Evolutionary conservation across 2,113 vertebrate genomes (phyloP).

Genomic region (Nycticryphes semicollaris): DNA sequence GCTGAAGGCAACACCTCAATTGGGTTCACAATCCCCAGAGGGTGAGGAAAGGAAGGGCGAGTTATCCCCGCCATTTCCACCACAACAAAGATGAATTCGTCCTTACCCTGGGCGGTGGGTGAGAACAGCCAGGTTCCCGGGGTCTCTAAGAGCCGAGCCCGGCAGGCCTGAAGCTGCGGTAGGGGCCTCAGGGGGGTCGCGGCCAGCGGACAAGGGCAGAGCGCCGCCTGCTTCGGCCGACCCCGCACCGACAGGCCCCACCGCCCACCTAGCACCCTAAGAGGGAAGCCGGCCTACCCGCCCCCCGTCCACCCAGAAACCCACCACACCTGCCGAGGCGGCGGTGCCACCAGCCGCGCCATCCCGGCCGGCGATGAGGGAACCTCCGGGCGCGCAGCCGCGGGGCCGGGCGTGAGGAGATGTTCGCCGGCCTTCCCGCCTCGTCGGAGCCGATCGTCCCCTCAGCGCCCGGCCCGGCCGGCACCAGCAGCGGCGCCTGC

Average conservation of each 20-base stretch:
- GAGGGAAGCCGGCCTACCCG: background rate
- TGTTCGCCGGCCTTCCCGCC: background rate
- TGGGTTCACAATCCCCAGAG: fast-evolving
- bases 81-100: fast-evolving
- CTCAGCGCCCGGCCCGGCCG: background rate
- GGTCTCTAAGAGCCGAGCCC: too few species aligned
- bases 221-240: fast-evolving
- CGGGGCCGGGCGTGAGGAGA: background rate
- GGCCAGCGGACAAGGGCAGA: background rate
- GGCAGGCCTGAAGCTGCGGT: too few species aligned
- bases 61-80: background rate
- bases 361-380: too few species aligned
- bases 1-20: background rate
- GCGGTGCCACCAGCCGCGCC: background rate
- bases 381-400: background rate
- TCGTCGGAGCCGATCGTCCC: background rate
- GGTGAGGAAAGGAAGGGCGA: fast-evolving
- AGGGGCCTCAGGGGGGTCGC: background rate
- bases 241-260: too few species aligned
- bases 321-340: background rate
- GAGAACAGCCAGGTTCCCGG: background rate
- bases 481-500: background rate
- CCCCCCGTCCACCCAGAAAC: background rate
- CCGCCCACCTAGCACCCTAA: too few species aligned
- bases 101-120: background rate